phyloP scores from a whole-genome alignment of 2,797 vertebrate genomes.

The Argya squamiceps region DNA sequence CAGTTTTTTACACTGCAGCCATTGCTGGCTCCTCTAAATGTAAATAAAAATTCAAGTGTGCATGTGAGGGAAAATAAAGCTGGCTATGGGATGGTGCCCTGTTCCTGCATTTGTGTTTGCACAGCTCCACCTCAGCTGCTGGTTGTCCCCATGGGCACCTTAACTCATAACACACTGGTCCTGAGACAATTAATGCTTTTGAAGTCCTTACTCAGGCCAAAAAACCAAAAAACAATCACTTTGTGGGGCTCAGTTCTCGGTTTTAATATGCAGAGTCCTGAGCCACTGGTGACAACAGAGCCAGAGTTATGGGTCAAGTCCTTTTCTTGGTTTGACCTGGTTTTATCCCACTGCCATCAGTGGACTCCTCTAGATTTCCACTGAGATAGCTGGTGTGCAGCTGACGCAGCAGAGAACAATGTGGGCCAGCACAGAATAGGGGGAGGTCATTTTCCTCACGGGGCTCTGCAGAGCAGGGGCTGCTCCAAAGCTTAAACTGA shows the following conservation, averaged over 20 bases:
- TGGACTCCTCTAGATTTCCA: constrained; percentile 2
- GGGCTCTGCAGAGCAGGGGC: neutral
- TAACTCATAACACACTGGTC: neutral
- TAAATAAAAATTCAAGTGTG: neutral
- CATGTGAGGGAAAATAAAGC: neutral
- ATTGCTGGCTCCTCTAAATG: neutral
- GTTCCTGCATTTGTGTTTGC: neutral
- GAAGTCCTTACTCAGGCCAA: neutral
- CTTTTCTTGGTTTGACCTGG: constrained; percentile 19
- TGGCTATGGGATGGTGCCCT: neutral
- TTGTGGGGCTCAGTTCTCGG: neutral
- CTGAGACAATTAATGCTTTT: neutral
- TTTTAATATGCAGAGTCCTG: neutral
- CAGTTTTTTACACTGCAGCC: neutral
- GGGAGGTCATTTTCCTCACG: neutral
- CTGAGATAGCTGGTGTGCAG: neutral
- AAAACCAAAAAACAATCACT: neutral
- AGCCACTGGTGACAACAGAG: neutral
- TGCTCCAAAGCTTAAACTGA: neutral
- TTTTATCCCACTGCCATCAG: constrained; percentile 30
- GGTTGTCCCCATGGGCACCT: neutral
- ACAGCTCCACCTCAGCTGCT: neutral
- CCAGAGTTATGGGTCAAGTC: neutral
- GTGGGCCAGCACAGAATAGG: neutral
- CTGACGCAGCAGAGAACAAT: constrained; percentile 1